Percentiles rank a stretch among this genome's conserved stretches.
Conservation (phyloP, 2,888 invertebrate species). For the Ernsta delagoae region DNA sequence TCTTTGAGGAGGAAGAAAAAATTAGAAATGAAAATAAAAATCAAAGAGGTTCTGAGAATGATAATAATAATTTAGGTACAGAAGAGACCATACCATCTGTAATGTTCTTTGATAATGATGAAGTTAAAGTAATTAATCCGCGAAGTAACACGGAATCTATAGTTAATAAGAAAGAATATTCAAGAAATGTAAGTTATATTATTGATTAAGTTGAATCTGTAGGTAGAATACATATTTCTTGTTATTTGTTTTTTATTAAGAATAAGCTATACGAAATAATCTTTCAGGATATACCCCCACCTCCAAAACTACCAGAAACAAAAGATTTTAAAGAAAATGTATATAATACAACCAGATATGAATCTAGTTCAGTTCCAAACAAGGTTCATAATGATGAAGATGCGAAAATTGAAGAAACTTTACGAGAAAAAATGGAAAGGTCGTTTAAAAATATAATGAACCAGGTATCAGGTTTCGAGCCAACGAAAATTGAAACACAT, state of each 20-base stretch:
- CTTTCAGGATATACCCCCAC: neutral
- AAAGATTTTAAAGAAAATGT: no score
- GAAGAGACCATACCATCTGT: neutral
- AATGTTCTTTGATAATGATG: neutral
- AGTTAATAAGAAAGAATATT: neutral
- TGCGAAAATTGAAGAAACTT: neutral
- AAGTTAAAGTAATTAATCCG: neutral
- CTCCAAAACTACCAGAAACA: neutral
- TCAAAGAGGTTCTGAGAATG: neutral
- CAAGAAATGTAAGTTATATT: neutral
- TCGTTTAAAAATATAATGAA: slow-evolving; percentile 8
- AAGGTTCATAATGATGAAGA: neutral
- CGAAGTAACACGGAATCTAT: neutral
- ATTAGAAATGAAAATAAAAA: neutral
- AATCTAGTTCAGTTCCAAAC: neutral
- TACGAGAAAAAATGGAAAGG: slow-evolving; percentile 7
- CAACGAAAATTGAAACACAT: neutral
- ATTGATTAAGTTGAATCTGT: no score
- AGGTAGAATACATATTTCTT: no score
- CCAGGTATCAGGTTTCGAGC: neutral
- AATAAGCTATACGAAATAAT: neutral
- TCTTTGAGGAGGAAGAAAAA: slow-evolving; percentile 5
- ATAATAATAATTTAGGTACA: neutral
- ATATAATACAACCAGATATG: neutral
- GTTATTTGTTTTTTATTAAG: no score